Conservation (phyloP, 1,140 invertebrate species). For the Pogonognathellus flavescens region DNA sequence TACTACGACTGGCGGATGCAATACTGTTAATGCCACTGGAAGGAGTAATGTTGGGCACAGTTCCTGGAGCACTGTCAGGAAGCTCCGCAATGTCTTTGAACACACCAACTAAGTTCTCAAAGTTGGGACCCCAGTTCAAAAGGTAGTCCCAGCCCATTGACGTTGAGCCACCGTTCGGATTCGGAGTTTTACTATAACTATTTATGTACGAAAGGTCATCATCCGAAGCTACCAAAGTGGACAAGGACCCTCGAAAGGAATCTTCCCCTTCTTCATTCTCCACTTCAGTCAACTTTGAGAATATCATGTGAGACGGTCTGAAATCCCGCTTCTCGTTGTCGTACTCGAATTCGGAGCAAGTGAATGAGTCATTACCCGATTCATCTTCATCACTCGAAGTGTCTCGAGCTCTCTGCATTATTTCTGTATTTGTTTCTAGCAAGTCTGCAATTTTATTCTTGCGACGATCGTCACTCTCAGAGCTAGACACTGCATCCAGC, state of each 20-base stretch:
- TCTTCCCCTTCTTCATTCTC: constrained; percentile 71
- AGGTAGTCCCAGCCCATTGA: constrained; percentile 91
- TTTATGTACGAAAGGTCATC: constrained; percentile 86
- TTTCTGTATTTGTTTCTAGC: constrained; percentile 70
- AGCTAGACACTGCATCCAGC: constrained; percentile 90
- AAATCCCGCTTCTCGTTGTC: constrained; percentile 82
- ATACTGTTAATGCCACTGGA: constrained; percentile 59
- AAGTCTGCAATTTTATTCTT: constrained; percentile 63
- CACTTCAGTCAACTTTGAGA: constrained; percentile 79
- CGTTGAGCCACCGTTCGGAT: constrained; percentile 73
- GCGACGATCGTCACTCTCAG: constrained; percentile 78
- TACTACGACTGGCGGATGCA: constrained; percentile 55
- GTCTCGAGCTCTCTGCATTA: constrained; percentile 68
- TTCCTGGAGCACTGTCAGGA: constrained; percentile 79
- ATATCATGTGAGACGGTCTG: constrained; percentile 74
- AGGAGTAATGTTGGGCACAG: constrained; percentile 67
- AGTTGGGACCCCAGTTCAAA: constrained; percentile 95
- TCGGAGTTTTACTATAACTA: constrained; percentile 70
- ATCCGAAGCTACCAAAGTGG: constrained; percentile 91
- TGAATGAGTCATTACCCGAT: constrained; percentile 96
- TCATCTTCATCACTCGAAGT: constrained; percentile 87
- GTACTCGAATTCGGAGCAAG: constrained; percentile 97
- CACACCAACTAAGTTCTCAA: constrained; percentile 93
- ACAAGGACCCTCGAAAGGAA: constrained; percentile 91
- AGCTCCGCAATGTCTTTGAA: constrained; percentile 96